Percentiles rank a stretch among this genome's conserved stretches.
Evolutionary conservation across 2,888 invertebrate genomes (phyloP).

Genomic region (Sycophila texana): DNA sequence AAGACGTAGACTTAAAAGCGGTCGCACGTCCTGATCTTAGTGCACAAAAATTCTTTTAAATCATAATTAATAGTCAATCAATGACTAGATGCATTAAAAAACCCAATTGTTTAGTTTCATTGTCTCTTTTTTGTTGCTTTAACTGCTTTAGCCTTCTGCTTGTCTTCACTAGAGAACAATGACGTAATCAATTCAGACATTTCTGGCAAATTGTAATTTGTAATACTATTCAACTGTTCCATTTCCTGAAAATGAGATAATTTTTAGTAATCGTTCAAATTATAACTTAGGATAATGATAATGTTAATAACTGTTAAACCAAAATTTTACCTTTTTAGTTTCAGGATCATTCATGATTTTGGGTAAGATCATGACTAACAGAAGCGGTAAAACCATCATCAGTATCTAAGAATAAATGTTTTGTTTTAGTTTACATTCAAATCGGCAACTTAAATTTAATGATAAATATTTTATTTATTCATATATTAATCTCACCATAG

Average conservation of each 20-base stretch:
- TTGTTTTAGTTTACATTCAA: slow-evolving; percentile 1
- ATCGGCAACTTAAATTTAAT: neutral
- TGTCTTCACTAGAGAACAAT: slow-evolving; percentile 85
- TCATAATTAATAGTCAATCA: slow-evolving; percentile 15
- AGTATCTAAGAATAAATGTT: slow-evolving; percentile 79
- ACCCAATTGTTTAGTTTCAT: slow-evolving; percentile 59
- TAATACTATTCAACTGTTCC: slow-evolving; percentile 90
- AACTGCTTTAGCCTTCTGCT: slow-evolving; percentile 76
- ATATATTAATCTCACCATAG: slow-evolving; percentile 82
- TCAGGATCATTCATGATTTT: slow-evolving; percentile 99
- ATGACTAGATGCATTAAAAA: slow-evolving; percentile 31
- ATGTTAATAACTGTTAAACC: slow-evolving; percentile 27
- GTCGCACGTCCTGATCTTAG: neutral
- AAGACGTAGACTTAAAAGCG: slow-evolving; percentile 1
- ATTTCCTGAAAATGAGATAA: slow-evolving; percentile 80
- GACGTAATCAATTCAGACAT: slow-evolving; percentile 96
- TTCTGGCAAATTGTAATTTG: slow-evolving; percentile 92
- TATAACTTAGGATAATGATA: slow-evolving; percentile 28
- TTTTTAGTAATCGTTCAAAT: slow-evolving; percentile 34
- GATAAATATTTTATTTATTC: neutral
- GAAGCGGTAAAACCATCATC: slow-evolving; percentile 96
- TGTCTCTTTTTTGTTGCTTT: slow-evolving; percentile 75
- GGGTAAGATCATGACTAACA: slow-evolving; percentile 93
- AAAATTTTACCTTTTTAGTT: slow-evolving; percentile 87
- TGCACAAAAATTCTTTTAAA: slow-evolving; percentile 27